These are phyloP conservation scores for Papilio aristodemus DNA, from an alignment of 1,140 invertebrate genomes.

Conservation along the genomic window DNA sequence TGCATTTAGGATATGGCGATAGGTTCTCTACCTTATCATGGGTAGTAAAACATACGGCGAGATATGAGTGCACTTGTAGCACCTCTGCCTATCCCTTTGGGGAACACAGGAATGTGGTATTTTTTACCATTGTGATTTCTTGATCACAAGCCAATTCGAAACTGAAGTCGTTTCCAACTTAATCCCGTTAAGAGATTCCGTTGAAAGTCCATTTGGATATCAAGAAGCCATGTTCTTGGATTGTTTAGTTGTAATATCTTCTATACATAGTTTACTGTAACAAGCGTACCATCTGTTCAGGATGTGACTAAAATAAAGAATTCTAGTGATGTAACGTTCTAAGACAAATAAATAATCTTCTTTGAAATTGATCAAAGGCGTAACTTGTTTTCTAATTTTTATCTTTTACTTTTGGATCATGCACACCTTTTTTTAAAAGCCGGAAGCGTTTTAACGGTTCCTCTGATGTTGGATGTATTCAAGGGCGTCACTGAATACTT, in stretches of 20 bases:
- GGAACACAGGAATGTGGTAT: no score
- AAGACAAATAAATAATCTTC: neutral
- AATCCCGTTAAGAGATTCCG: constrained; percentile 14
- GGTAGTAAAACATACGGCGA: no score
- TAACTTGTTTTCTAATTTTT: neutral
- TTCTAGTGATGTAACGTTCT: constrained; percentile 4
- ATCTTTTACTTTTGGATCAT: no score
- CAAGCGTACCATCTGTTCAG: neutral
- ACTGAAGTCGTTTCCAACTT: neutral
- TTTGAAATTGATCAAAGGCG: neutral
- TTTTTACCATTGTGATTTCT: no score
- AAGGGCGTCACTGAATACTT: no score
- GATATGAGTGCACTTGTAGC: no score
- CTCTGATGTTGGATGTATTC: no score
- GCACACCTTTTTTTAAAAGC: no score
- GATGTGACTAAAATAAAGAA: constrained; percentile 26
- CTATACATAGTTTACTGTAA: constrained; percentile 11
- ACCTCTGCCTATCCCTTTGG: no score
- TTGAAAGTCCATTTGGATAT: neutral
- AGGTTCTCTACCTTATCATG: no score
- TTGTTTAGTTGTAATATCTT: constrained; percentile 20
- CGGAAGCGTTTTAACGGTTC: no score
- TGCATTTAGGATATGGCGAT: no score
- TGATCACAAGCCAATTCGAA: constrained; percentile 8
- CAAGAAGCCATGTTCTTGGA: constrained; percentile 5